Evolutionary conservation across 2,113 vertebrate species (phyloP), one percentile per base, ranked within the genome.

Genomic region (Indicator indicator): DNA sequence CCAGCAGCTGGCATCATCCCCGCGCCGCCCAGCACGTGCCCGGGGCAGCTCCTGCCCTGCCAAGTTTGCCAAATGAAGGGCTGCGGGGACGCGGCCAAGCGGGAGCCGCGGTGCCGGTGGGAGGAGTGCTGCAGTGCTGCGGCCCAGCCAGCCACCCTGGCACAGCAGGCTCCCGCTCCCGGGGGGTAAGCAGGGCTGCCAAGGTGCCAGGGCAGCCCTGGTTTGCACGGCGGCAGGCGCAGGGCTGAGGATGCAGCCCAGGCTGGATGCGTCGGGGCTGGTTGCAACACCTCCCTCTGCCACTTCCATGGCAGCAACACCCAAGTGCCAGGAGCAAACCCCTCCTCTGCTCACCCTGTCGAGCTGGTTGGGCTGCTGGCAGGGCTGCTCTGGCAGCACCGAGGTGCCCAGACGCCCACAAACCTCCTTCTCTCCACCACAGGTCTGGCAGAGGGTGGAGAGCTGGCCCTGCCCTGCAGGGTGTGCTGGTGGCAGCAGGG

Each of bases 311-410:
- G 92, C 82, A 95, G 88, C 95, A 93, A 90, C 86, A 75, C 83
- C 96, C 95, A 91, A 88, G 70, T 4, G 85, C 93, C 65, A 26
- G 86, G 83, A 95, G 96, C 91, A 13, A 91, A 84, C 9, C 60
- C 2, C 15, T 40, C 50, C 82, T 68, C 86, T 38, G 88, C 92
- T 82, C 28, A 38, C 91, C 96, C 94, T 15, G 96, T 74, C 20
- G 8, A 84, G 91, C 94, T 85, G 88, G 89, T 95, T 91, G 63
- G 93, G 19, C 88, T 70, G 86, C 92, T 60, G 94, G 70, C 79
- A 86, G 83, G 52, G 86, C 81, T 86, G 95, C 69, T 73, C 20
- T 3, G 81, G 91, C 76, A 89, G 91, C 30, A 2, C 9, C 4
- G 1, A 42, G 71, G 42, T 26, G 89, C 73, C 40, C 9, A 69